Conservation (phyloP, 2,113 vertebrate genomes). For the mouse (Mus musculus) region DNA sequence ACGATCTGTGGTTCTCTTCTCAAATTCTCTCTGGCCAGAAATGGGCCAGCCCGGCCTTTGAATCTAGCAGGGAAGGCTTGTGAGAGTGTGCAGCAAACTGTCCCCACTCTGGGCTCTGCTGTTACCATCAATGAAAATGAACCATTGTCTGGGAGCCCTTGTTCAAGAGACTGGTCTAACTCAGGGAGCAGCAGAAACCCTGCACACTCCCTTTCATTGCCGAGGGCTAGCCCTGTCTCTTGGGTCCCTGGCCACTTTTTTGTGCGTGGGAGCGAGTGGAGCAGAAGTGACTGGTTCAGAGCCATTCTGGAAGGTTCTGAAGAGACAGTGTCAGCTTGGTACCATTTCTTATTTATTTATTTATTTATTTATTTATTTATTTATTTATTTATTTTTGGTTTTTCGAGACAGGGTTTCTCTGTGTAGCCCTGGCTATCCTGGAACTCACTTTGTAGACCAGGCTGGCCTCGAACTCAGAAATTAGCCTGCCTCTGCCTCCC, state of each 20-base stretch:
- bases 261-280: background rate
- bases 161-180: background rate
- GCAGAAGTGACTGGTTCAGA: background rate
- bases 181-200: background rate
- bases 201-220: no score
- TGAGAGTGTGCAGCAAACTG: fast-evolving
- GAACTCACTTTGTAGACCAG: no score
- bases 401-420: no score
- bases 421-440: no score
- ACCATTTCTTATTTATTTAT: background rate
- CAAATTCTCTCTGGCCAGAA: background rate
- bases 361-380: no score
- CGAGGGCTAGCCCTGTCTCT: no score
- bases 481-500: no score
- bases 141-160: background rate
- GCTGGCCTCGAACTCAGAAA: no score
- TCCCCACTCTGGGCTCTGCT: no score
- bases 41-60: background rate
- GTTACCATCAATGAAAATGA: background rate
- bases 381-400: no score
- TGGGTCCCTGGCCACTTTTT: background rate
- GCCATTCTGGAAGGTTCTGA: background rate
- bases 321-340: background rate
- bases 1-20: background rate
- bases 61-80: background rate